Percentiles rank a stretch among this genome's conserved stretches.
phyloP scores from a whole-genome alignment of 2,797 vertebrate species.

The Falco cherrug region DNA sequence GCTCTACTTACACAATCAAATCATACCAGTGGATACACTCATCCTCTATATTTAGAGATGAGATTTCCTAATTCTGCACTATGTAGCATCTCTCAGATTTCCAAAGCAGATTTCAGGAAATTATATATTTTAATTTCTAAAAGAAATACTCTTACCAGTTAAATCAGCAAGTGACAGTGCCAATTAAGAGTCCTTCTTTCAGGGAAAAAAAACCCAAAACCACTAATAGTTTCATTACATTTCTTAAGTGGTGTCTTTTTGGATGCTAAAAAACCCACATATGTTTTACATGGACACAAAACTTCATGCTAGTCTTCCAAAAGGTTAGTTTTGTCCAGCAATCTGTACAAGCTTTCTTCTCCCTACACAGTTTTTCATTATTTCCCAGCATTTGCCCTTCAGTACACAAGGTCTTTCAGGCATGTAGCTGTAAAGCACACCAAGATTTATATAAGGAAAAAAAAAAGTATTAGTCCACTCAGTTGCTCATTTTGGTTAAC shows the following conservation, averaged over 20 bases:
- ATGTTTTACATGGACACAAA: background rate
- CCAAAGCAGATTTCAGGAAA: background rate
- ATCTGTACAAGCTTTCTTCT: background rate
- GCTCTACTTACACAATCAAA: background rate
- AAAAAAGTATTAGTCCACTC: background rate
- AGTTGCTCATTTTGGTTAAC: background rate
- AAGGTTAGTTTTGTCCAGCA: background rate
- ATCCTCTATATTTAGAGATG: background rate
- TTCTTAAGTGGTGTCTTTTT: background rate
- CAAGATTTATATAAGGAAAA: background rate
- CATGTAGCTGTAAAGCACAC: background rate
- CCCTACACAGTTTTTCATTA: background rate
- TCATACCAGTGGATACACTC: background rate
- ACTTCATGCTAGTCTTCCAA: background rate
- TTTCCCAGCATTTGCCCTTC: background rate
- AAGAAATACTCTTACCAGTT: background rate
- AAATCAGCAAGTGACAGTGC: background rate
- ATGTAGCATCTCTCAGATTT: background rate
- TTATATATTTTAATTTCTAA: background rate
- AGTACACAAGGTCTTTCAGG: background rate
- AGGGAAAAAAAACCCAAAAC: background rate
- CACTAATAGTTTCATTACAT: background rate
- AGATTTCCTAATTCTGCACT: background rate
- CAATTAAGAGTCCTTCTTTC: background rate
- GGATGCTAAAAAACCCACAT: background rate